Evolutionary conservation across 2,888 invertebrate genomes (phyloP), one percentile per base, ranked within the genome.

Genomic region (Troglohyphantes excavatus): DNA sequence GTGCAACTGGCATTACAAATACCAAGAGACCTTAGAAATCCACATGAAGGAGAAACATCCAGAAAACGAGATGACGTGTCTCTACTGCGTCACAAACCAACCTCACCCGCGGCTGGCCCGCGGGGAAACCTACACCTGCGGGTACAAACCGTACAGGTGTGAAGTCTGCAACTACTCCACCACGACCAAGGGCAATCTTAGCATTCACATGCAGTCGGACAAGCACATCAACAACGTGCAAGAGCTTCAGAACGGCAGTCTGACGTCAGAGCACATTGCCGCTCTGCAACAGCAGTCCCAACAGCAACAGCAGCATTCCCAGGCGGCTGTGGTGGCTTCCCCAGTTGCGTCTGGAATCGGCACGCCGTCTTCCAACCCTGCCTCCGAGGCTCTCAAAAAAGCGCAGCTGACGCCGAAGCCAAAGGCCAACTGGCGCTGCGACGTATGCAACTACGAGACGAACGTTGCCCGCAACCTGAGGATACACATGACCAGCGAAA

Each of bases 1-100:
- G 94, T 99, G 99, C 94, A 99, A 99, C 94, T 99, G 99, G 99
- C 99, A 99, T 94, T 99, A 99, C 95, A 99, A 99, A 94, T 99
- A 99, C 94, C 99, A 99, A 94, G 99, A 99, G 94, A 99, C 99
- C 1, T 95, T 99, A 92, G 99, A 99, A 94, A 99, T 99, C 93
- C 99, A 99, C 94, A 99, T 99, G 99, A 98, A 99, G 93, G 99
- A 99, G 93, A 99, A 99, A 93, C 99, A 99, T 94, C 98, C 98
- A 2, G 99, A 99, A 94, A 97, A 97, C 87, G 98, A 98, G 94
- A 98, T 98, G 68, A 98, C 97, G 92, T 99, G 99, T 94, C 97
- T 98, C 92, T 99, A 98, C 94, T 99, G 99, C 94, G 96, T 99
- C 93, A 98, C 99, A 91, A 98, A 98, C 87, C 98, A 98, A 94